Evolutionary conservation across 2,888 invertebrate species (phyloP).

Genomic region (Chironomus riparius): DNA sequence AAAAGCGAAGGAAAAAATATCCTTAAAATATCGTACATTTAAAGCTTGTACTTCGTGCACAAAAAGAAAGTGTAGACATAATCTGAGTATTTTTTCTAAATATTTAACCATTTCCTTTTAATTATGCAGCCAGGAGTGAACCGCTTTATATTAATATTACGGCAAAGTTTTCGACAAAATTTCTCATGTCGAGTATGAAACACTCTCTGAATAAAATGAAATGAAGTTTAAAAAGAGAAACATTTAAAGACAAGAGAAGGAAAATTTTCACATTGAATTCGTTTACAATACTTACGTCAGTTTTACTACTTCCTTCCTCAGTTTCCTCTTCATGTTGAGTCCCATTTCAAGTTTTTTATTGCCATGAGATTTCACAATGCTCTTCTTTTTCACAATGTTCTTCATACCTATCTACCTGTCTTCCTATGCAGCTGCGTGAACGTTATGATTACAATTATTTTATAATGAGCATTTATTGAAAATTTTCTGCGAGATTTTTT

Average conservation of each 20-base stretch:
- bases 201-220: no score
- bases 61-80: no score
- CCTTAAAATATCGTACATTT: not conserved
- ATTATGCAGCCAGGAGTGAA: no score
- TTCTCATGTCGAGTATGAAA: no score
- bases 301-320: not conserved
- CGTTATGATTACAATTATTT: not conserved
- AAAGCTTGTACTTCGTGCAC: not conserved
- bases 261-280: no score
- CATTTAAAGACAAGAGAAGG: no score
- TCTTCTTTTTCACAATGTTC: not conserved
- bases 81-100: no score
- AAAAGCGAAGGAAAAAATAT: not conserved
- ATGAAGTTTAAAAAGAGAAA: no score
- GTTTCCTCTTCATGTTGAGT: not conserved
- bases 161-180: no score
- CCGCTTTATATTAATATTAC: no score
- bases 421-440: not conserved
- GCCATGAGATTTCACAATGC: not conserved
- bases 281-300: not conserved
- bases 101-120: no score
- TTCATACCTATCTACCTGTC: not conserved
- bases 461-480: not conserved
- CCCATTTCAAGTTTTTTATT: not conserved
- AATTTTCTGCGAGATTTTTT: no score